Base-by-base conservation (phyloP, 2,797 vertebrate genomes). In the Bradypodion ventrale region DNA sequence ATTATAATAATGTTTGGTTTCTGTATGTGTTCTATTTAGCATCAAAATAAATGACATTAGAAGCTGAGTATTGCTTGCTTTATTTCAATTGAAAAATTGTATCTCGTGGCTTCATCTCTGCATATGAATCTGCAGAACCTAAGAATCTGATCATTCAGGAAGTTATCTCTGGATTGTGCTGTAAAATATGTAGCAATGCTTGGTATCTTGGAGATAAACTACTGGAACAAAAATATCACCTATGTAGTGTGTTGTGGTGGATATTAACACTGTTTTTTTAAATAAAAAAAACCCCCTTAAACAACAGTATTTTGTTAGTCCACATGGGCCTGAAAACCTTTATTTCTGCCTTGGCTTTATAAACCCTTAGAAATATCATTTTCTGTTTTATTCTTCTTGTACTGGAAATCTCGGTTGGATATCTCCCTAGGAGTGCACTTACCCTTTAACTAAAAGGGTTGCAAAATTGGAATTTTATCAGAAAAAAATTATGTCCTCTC, bases 381-480 rank as follows among this genome's bases (percentile, higher is more conserved):
- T 9, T 85, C 73, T 1, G 42, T 59, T 60, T 59, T 83, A 25
- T 46, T 74, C 37, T 52, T 44, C 21, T 25, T 83, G 46, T 25
- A 59, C 56, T 32, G 70, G 49, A 78, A 78, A 73, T 73, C 75
- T 83, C 78, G 70, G 19, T 29, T 88, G 56, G 75, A 65, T 83
- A 7, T 5, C 0, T 35, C 1, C 42, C 27, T 73, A 29, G 70
- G 46, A 68, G n/a, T 21, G 13, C 49, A 56, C 16, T 80, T 19
- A 76, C 12, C 19, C 16, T 81, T 83, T 37, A 78, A 72, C 3
- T 0, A 0, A 60, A 65, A 78, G 82, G 80, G 29, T 35, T 83
- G n/a, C 78, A 59, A 6, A 12, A 5, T 3, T 78, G 79, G 1
- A 9, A 60, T 82, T 89, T 52, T 80, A 0, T 15, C 56, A 56